phyloP scores from a whole-genome alignment of 92 coral and sea anemone species.

The Epizoanthus fatuus region DNA sequence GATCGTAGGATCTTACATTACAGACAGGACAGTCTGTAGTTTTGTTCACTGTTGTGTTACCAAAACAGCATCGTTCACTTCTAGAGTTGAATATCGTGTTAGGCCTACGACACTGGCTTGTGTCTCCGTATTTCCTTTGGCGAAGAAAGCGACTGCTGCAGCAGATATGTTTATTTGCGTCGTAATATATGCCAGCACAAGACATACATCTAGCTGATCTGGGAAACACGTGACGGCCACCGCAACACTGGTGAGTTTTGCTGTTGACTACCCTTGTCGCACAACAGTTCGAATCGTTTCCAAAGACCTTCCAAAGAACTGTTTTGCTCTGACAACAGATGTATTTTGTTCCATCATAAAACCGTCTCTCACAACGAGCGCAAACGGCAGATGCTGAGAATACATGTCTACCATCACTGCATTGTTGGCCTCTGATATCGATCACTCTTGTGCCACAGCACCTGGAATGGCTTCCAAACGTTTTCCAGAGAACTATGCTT shows the following conservation, averaged over 20 bases:
- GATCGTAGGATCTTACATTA: too few relatives aligned
- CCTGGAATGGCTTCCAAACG: background rate
- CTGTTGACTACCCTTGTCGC: background rate
- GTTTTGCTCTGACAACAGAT: background rate
- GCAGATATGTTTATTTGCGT: background rate
- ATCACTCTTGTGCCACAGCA: constrained; percentile 20
- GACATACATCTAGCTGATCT: background rate
- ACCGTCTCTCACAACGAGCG: background rate
- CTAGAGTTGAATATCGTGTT: background rate
- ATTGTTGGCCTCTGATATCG: background rate
- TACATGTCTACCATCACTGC: background rate
- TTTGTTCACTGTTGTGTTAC: too few relatives aligned
- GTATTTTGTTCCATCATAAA: background rate
- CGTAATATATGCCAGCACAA: constrained; percentile 7
- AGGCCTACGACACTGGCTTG: constrained; percentile 6
- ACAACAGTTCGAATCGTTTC: background rate
- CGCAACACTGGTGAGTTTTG: background rate
- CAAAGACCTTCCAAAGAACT: constrained; percentile 4
- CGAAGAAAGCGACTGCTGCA: background rate
- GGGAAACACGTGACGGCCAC: background rate
- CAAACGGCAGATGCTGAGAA: background rate
- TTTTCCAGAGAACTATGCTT: background rate
- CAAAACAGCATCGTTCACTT: too few relatives aligned
- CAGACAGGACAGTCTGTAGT: too few relatives aligned
- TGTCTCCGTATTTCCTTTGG: background rate